A percentile compares a stretch with the other conserved stretches of the same genome.
These are phyloP conservation scores for Craterocephalus amniculus DNA, from an alignment of 2,797 vertebrate genomes.

Conservation along the genomic window DNA sequence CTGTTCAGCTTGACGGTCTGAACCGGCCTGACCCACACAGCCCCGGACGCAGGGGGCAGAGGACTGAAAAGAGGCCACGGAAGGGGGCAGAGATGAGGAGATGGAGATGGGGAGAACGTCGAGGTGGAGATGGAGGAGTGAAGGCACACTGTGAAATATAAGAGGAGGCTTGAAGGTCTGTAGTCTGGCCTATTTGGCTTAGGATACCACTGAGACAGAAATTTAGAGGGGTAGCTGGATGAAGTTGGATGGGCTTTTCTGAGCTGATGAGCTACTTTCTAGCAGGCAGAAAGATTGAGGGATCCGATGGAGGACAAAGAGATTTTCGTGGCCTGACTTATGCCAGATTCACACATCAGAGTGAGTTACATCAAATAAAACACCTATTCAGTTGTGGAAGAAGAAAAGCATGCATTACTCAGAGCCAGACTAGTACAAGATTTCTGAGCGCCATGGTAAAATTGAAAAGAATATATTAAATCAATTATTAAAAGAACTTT, in stretches of 20 bases:
- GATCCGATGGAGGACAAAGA: slow-evolving; percentile 3
- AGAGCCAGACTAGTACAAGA: too few species aligned
- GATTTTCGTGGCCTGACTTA: slow-evolving; percentile 23
- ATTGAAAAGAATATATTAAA: too few species aligned
- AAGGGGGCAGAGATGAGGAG: background rate
- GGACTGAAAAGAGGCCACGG: slow-evolving; percentile 5
- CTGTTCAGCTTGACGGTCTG: slow-evolving; percentile 64
- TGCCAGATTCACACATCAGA: slow-evolving; percentile 47
- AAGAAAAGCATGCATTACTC: background rate
- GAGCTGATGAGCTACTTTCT: slow-evolving; percentile 21
- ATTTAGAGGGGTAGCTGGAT: background rate
- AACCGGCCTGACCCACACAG: slow-evolving; percentile 55
- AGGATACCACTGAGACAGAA: slow-evolving; percentile 6
- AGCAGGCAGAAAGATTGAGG: slow-evolving; percentile 3
- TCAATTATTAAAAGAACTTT: too few species aligned
- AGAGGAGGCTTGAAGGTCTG: slow-evolving; percentile 24
- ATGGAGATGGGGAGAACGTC: slow-evolving; percentile 17
- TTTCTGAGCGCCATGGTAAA: too few species aligned
- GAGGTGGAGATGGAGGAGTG: slow-evolving; percentile 7
- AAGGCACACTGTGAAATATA: slow-evolving; percentile 27
- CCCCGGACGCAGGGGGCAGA: slow-evolving; percentile 19
- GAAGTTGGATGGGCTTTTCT: slow-evolving; percentile 19
- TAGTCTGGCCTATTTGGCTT: slow-evolving; percentile 11
- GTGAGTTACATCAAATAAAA: slow-evolving; percentile 28
- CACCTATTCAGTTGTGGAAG: slow-evolving; percentile 8